Evolutionary conservation across 2,797 vertebrate genomes (phyloP).

Genomic region (Bothrops alternatus): DNA sequence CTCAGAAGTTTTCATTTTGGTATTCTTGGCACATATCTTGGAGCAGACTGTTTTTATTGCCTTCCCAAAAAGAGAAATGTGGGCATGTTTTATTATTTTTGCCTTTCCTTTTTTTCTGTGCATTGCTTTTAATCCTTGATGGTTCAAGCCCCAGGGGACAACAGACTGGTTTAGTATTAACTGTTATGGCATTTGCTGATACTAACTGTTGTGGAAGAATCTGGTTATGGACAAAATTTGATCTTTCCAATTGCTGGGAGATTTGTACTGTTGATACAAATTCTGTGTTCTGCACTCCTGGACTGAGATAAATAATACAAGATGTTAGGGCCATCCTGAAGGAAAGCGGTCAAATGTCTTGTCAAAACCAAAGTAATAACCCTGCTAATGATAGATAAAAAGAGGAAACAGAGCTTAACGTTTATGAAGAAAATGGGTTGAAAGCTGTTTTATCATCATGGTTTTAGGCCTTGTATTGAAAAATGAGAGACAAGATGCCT

Average conservation of each 20-base stretch:
- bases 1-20: constrained; percentile 46
- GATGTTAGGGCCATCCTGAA: constrained; percentile 16
- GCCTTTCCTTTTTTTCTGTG: background rate
- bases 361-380: constrained; percentile 19
- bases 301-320: constrained; percentile 23
- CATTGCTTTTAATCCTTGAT: constrained; percentile 16
- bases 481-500: constrained; percentile 35
- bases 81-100: background rate
- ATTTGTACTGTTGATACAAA: constrained; percentile 22
- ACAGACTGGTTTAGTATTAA: constrained; percentile 8
- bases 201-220: constrained; percentile 28
- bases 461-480: constrained; percentile 34
- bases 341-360: constrained; percentile 11
- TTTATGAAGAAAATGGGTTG: background rate
- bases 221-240: constrained; percentile 12
- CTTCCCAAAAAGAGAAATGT: constrained; percentile 18
- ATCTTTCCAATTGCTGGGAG: constrained; percentile 22
- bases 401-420: constrained; percentile 33
- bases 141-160: constrained; percentile 17
- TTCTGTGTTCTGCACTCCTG: background rate
- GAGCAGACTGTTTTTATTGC: constrained; percentile 29
- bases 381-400: constrained; percentile 33
- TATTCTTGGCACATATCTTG: constrained; percentile 37
- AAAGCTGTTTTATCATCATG: constrained; percentile 21
- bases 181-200: background rate